Percentiles rank a stretch among this genome's conserved stretches.
phyloP scores from a whole-genome alignment of 2,113 vertebrate genomes.

The Spilogale gracilis region DNA sequence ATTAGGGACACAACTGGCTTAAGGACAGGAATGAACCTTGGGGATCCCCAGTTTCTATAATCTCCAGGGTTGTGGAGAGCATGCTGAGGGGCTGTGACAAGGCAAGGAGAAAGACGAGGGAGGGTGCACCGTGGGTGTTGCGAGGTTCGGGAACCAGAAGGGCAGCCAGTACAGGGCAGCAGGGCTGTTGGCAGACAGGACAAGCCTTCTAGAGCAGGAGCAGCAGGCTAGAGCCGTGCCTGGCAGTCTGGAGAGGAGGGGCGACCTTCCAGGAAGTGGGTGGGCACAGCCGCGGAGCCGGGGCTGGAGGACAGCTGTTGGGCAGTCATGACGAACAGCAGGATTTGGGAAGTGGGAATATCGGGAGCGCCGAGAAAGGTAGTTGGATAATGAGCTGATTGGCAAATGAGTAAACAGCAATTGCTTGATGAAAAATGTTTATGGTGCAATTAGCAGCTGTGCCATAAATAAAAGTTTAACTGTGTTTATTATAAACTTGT shows the following conservation, averaged over 20 bases:
- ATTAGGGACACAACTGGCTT: fast-evolving
- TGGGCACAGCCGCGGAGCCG: neutral
- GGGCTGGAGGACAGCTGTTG: neutral
- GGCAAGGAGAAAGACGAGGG: too few species aligned
- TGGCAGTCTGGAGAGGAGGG: fast-evolving
- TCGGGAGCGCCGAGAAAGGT: neutral
- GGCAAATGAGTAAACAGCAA: slow-evolving; percentile 72
- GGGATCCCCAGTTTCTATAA: neutral
- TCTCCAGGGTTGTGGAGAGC: neutral
- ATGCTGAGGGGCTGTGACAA: neutral
- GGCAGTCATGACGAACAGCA: neutral
- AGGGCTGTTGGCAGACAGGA: fast-evolving
- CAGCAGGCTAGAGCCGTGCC: neutral
- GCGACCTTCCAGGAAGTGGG: neutral
- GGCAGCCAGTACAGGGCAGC: too few species aligned
- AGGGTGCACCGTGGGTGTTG: fast-evolving
- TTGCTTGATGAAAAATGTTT: slow-evolving; percentile 72
- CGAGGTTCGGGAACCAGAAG: neutral
- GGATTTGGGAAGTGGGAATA: neutral
- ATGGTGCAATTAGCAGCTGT: slow-evolving; percentile 82
- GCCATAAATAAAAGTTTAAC: slow-evolving; percentile 75
- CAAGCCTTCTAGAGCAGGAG: neutral
- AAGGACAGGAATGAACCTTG: too few species aligned
- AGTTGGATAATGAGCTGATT: slow-evolving; percentile 50
- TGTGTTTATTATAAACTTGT: slow-evolving; percentile 71